Conservation (phyloP, 1,140 invertebrate genomes). For the Eubasilissa regina region DNA sequence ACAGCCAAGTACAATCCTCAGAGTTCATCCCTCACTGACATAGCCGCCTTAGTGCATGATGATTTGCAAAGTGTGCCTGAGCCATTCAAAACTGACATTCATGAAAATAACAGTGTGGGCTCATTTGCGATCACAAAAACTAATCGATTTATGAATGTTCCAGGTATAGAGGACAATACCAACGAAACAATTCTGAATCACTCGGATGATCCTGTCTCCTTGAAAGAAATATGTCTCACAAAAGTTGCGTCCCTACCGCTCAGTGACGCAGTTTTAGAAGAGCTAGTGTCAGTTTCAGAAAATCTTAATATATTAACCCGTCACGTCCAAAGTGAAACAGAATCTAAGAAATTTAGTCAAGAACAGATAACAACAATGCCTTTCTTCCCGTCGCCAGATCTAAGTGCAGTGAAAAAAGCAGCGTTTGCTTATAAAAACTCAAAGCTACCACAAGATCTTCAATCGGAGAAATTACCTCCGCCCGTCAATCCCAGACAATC, state of each 20-base stretch:
- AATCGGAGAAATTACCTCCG: conserved; percentile 61
- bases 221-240: conserved; percentile 75
- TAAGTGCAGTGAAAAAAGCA: conserved; percentile 62
- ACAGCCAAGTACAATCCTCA: conserved; percentile 72
- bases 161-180: conserved; percentile 43
- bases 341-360: background rate
- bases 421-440: conserved; percentile 50
- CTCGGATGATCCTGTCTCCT: conserved; percentile 55
- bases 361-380: conserved; percentile 57
- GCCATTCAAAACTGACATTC: background rate
- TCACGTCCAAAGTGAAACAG: conserved; percentile 18
- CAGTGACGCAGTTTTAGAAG: conserved; percentile 77
- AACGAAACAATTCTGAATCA: background rate
- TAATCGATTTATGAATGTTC: conserved; percentile 46
- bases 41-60: conserved; percentile 67
- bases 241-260: conserved; percentile 77
- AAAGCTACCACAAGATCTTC: conserved; percentile 39
- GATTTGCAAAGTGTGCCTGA: conserved; percentile 57
- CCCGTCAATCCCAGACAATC: conserved; percentile 67
- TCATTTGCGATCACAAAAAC: conserved; percentile 40
- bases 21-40: conserved; percentile 69
- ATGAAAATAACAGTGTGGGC: background rate
- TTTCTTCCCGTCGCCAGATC: conserved; percentile 61
- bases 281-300: conserved; percentile 77
- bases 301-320: conserved; percentile 69